Evolutionary conservation across 2,113 vertebrate genomes (phyloP), one percentile per base, ranked within the genome.

Genomic region (Speoplatyrhinus poulsoni): DNA sequence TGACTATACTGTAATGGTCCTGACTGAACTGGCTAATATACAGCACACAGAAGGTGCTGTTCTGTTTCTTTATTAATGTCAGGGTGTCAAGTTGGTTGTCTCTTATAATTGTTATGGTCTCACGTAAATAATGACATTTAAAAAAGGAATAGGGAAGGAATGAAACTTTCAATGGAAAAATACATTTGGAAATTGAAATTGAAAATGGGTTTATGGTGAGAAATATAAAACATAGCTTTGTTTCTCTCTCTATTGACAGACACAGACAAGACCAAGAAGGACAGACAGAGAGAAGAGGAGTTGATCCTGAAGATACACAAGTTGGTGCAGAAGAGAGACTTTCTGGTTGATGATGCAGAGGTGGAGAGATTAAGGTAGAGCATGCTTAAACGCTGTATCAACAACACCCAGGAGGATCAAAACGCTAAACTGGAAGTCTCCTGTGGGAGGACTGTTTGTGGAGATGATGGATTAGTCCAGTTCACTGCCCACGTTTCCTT

Each of bases 301-400:
- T 76, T 99, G 54, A 97, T 99, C 84, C 95, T 96, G 90, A 98
- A 96, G 91, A 98, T 99, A 77, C 97, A 99, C 66, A 95, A 94
- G 71, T 88, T 98, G 88, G 98, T 99, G 72, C 96, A 99, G 86
- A 96, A 99, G 90, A 95, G 98, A 84, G 98, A 99, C 80, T 99
- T 98, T 85, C 94, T 99, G 80, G 98, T 99, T 16, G 98, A 99
- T 0, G 98, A 99, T 0, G 97, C 97, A 0, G 98, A 99, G 75
- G 96, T 99, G 60, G 98, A 99, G 76, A 91, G 98, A 91, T 90
- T 98, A 91, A 93, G 97, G 98, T 98, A 88, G 82, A 79, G 6
- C 16, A 6, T 17, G 12, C 0, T 32, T 54, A 13, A 11, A 32
- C 67, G 26, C 26, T 26, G 26, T 26, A 1, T 15, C 17, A 0